Evolutionary conservation across 1,140 invertebrate species (phyloP).

Genomic region (Heterodera carotae): DNA sequence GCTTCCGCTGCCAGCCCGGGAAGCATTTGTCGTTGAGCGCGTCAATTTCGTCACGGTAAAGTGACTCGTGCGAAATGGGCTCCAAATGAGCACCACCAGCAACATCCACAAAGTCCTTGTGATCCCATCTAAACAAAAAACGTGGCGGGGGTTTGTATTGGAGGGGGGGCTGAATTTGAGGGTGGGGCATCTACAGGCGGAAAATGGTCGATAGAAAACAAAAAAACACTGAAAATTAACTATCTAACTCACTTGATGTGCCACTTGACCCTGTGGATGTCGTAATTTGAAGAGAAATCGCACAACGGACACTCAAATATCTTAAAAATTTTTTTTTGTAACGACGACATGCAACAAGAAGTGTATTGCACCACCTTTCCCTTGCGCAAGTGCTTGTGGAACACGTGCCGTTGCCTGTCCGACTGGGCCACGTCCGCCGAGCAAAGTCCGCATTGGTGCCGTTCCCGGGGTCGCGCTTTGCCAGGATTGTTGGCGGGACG

Average conservation of each 20-base stretch:
- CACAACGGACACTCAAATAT: slow-evolving; percentile 58
- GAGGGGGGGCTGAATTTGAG: background rate
- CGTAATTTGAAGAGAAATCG: slow-evolving; percentile 55
- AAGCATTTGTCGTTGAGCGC: slow-evolving; percentile 58
- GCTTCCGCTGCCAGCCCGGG: slow-evolving; percentile 49
- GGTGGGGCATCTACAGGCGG: no score
- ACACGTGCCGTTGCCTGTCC: slow-evolving; percentile 57
- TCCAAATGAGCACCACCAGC: slow-evolving; percentile 32
- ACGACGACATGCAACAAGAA: no score
- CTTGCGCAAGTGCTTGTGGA: slow-evolving; percentile 49
- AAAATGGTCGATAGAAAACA: slow-evolving; percentile 5
- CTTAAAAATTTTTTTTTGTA: slow-evolving; percentile 21
- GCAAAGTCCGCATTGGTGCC: slow-evolving; percentile 51
- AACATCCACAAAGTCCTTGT: slow-evolving; percentile 22
- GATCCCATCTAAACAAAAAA: slow-evolving; percentile 4
- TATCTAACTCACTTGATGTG: slow-evolving; percentile 50
- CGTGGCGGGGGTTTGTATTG: slow-evolving; percentile 40
- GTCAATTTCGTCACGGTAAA: slow-evolving; percentile 55
- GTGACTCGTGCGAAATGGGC: slow-evolving; percentile 54
- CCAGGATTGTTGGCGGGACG: slow-evolving; percentile 20
- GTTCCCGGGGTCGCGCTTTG: slow-evolving; percentile 40
- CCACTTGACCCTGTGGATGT: slow-evolving; percentile 58
- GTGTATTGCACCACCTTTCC: no score
- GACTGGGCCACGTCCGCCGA: slow-evolving; percentile 52
- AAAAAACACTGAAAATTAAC: background rate